phyloP scores from a whole-genome alignment of 1,140 invertebrate genomes.

The Drosophila kanapiae region DNA sequence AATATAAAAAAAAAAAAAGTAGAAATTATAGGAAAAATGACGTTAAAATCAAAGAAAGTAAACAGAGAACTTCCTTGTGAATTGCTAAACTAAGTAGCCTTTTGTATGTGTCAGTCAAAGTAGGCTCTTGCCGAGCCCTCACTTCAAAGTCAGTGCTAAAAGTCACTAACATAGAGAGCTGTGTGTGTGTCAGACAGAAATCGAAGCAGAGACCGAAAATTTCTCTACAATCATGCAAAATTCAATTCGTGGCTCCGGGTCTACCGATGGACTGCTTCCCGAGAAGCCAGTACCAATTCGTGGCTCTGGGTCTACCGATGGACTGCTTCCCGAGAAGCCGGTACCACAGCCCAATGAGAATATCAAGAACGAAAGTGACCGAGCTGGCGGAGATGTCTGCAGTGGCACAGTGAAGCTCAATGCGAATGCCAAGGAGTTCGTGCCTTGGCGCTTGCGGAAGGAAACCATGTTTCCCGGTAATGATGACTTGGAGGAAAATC shows the following conservation, averaged over 20 bases:
- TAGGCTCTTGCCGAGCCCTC: not conserved
- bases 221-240: not conserved
- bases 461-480: no score
- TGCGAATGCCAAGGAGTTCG: slow-evolving; percentile 28
- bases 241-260: not conserved
- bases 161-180: not conserved
- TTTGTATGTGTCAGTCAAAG: not conserved
- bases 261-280: no score
- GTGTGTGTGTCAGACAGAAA: not conserved
- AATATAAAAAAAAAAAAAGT: no score
- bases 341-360: no score
- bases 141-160: not conserved
- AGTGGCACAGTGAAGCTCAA: slow-evolving; percentile 19
- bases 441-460: slow-evolving; percentile 22
- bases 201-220: no score
- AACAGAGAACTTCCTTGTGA: no score
- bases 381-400: not conserved
- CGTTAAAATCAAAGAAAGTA: no score
- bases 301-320: not conserved
- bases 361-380: no score
- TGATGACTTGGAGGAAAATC: not conserved
- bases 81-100: not conserved
- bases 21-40: no score
- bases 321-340: not conserved
- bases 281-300: not conserved